Evolutionary conservation across 2,113 vertebrate species (phyloP).

Genomic region (Prunella fulvescens): DNA sequence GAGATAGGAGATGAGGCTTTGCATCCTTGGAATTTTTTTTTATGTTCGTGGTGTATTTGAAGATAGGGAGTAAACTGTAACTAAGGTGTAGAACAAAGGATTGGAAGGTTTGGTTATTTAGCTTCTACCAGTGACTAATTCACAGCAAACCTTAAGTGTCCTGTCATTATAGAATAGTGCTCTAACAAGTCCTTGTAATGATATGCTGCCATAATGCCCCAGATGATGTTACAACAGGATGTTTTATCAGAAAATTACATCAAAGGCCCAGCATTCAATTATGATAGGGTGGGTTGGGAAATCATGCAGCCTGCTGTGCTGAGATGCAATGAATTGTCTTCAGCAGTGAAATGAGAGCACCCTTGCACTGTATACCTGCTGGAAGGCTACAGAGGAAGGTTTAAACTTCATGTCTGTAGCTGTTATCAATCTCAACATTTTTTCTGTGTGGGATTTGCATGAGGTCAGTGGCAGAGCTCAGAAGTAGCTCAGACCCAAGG

Average conservation of each 20-base stretch:
- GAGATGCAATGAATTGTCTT: not conserved
- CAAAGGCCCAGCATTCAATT: not conserved
- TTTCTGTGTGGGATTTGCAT: not conserved
- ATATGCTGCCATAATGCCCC: not conserved
- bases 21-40: not conserved
- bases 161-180: not conserved
- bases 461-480: not conserved
- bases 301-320: not conserved
- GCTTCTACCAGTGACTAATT: constrained; percentile 32
- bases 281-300: not conserved
- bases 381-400: not conserved
- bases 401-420: not conserved
- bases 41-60: not conserved
- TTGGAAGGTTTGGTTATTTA: not conserved
- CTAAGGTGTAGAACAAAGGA: not conserved
- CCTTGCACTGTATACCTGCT: not conserved
- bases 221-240: not conserved
- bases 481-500: not conserved
- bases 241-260: constrained; percentile 18
- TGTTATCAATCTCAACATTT: not conserved
- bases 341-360: not conserved
- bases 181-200: constrained; percentile 12
- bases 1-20: not conserved
- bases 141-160: not conserved
- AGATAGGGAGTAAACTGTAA: not conserved